These are phyloP conservation scores for Caranx ignobilis DNA, from an alignment of 2,113 vertebrate species.

Conservation along the genomic window DNA sequence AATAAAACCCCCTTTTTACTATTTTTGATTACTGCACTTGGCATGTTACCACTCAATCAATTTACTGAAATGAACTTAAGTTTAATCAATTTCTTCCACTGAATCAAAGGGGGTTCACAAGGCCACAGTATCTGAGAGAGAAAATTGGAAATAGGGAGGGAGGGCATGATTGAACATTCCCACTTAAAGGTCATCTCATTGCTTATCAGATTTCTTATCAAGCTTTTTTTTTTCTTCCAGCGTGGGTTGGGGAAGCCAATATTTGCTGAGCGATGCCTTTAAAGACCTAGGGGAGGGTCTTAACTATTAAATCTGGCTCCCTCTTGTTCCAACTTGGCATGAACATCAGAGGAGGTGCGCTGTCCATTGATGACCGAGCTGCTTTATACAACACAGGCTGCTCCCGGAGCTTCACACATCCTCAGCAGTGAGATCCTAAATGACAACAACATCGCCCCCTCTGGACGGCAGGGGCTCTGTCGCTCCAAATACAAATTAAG, in stretches of 20 bases:
- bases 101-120: slow-evolving; percentile 63
- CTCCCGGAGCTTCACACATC: slow-evolving; percentile 36
- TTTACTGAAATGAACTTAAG: slow-evolving; percentile 68
- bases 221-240: slow-evolving; percentile 37
- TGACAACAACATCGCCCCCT: slow-evolving; percentile 18
- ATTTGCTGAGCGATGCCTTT: slow-evolving; percentile 69
- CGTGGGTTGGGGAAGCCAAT: slow-evolving; percentile 27
- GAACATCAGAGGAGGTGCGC: slow-evolving; percentile 48
- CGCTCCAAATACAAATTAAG: slow-evolving; percentile 11
- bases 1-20: slow-evolving; percentile 46
- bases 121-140: slow-evolving; percentile 46
- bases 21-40: slow-evolving; percentile 68
- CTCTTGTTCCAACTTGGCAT: slow-evolving; percentile 58
- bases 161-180: slow-evolving; percentile 61
- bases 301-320: slow-evolving; percentile 55
- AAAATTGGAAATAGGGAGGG: slow-evolving; percentile 65
- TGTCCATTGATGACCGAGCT: slow-evolving; percentile 41
- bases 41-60: slow-evolving; percentile 59
- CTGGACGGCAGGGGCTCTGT: slow-evolving; percentile 10
- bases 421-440: slow-evolving; percentile 13
- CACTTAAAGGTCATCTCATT: slow-evolving; percentile 73
- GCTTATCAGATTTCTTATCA: slow-evolving; percentile 75
- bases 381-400: slow-evolving; percentile 39
- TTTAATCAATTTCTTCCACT: slow-evolving; percentile 70
- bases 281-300: slow-evolving; percentile 53